Evolutionary conservation across 1,140 invertebrate species (phyloP), one percentile per base, ranked within the genome.

Genomic region (Dreissena polymorpha): DNA sequence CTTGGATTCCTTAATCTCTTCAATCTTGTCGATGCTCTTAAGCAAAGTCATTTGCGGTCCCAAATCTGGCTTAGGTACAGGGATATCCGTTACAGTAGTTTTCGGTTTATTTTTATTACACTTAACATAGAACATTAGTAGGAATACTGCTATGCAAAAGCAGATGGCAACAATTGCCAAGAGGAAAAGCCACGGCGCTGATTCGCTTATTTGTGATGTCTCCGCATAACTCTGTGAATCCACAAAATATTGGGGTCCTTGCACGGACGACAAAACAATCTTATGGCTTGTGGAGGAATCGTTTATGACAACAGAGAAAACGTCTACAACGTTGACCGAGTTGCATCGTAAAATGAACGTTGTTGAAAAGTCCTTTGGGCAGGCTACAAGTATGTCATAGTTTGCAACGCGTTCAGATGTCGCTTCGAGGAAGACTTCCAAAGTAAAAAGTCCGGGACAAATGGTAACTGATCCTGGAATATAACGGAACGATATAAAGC

Each of bases 371-470:
- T 89, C 64, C 13, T 70, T 49, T 13, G 89, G 89, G 67, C 89
- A 89, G 68, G 86, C 87, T 50, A 90, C 83, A 21, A 90, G 74
- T 16, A 89, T 70, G 70, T 91, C 89, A 71, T 86, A 90, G 18
- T 86, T 23, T 13, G 84, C 89, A 2, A 89, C 72, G 74, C 87
- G 85, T 8, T 77, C 29, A 0, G 81, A 71, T 85, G 88, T 86
- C 25, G 88, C 85, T 75, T 90, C 87, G 71, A 88, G 87, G 77
- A 85, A 91, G 13, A 91, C 81, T 77, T 90, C 88, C 27, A 90
- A 63, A 6, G 83, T 89, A 14, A 91, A 70, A 18, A 89, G 83
- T n/a, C 86, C 86, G 2, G 90, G 90, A 74, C 89, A 91, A 6
- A 69, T 74, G n/a, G 69, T 71, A 25, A 90, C 57, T 6, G 83